Percentiles rank a stretch among this genome's conserved stretches.
phyloP scores from a whole-genome alignment of 2,113 vertebrate species.

The Crotalus horridus region DNA sequence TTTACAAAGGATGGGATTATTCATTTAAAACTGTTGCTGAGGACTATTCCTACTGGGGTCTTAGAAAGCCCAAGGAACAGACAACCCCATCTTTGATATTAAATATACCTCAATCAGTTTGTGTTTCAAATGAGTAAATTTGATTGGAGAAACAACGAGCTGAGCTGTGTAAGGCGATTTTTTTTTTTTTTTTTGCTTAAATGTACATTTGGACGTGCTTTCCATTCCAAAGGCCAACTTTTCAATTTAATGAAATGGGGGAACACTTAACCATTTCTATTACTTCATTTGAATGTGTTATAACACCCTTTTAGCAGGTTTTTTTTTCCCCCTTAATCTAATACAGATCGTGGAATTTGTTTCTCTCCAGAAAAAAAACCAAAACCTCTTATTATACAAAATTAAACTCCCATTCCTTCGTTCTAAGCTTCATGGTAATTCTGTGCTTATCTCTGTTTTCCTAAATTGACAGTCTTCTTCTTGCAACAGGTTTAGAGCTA shows the following conservation, averaged over 20 bases:
- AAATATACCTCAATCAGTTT: background rate
- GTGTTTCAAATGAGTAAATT: background rate
- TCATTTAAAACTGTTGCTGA: background rate
- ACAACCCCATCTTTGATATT: background rate
- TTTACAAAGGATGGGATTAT: background rate
- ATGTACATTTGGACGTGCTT: background rate
- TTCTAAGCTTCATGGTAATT: background rate
- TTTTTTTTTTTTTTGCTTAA: background rate
- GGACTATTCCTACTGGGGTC: background rate
- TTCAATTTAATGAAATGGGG: background rate
- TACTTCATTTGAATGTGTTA: background rate
- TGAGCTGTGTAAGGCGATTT: background rate
- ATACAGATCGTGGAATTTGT: background rate
- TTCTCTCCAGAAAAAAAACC: too few relatives aligned
- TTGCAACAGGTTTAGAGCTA: background rate
- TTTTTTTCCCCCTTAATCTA: background rate
- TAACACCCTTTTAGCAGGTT: background rate
- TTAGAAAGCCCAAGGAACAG: background rate
- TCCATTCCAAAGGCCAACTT: background rate
- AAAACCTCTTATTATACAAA: background rate
- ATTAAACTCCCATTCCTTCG: background rate
- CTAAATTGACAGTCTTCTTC: background rate
- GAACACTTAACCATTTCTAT: background rate
- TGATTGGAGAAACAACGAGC: background rate
- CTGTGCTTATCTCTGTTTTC: background rate